Evolutionary conservation across 2,113 vertebrate species (phyloP).

Genomic region (Oreochromis niloticus): DNA sequence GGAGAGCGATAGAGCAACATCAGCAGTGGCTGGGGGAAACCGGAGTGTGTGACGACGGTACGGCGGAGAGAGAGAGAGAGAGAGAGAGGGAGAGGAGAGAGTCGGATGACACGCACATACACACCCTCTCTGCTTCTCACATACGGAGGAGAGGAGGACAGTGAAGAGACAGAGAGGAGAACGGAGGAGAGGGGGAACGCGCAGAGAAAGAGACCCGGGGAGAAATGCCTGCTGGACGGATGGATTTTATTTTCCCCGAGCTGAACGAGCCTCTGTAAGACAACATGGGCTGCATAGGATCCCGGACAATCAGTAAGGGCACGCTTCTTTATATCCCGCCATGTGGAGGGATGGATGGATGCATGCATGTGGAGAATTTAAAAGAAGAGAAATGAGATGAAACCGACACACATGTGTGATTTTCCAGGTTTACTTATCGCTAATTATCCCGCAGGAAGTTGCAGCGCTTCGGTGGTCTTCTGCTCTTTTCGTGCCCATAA

Average conservation of each 20-base stretch:
- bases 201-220: not conserved
- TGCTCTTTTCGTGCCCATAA: not conserved
- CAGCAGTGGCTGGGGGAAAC: not conserved
- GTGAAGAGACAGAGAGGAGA: conserved; percentile 11
- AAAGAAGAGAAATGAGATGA: not conserved
- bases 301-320: conserved; percentile 76
- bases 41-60: not conserved
- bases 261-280: conserved; percentile 63
- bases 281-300: conserved; percentile 79
- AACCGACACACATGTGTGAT: not conserved
- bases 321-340: not conserved
- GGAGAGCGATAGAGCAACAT: not conserved
- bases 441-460: not conserved
- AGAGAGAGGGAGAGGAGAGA: not conserved
- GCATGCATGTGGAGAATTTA: not conserved
- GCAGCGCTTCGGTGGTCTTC: not conserved
- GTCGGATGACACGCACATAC: conserved; percentile 25
- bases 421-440: not conserved
- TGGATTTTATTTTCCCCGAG: conserved; percentile 61
- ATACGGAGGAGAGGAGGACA: conserved; percentile 40
- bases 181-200: not conserved
- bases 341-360: conserved; percentile 3
- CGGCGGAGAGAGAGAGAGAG: not conserved
- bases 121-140: conserved; percentile 23
- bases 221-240: conserved; percentile 66